Evolutionary conservation across 2,797 vertebrate species (phyloP), one percentile per base, ranked within the genome.

Genomic region (Acipenser oxyrinchus): DNA sequence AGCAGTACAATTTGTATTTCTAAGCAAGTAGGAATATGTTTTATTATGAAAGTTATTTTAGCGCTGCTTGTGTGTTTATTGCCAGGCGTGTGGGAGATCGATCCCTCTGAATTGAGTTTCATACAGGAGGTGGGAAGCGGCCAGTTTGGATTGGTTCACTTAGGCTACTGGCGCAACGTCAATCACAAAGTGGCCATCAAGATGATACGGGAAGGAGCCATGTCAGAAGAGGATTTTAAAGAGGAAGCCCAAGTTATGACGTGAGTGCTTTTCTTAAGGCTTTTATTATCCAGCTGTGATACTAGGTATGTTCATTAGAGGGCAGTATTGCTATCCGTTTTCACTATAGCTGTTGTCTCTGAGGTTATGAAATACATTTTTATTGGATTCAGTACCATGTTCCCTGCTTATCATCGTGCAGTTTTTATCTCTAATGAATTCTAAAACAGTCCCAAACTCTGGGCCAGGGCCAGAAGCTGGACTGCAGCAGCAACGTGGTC

Each of bases 161-260:
- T 94, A 1, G 96, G 95, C 13, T 86, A 68, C 59, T 92, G 92
- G 92, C 79, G 87, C 12, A 58, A 62, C 66, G 85, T 78, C 67
- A 88, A 82, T 12, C 86, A 64, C 15, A 93, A 88, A 76, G 96
- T 99, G 62, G 97, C 97, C 0, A 92, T 99, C 77, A 99, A 99
- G 86, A 97, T 92, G 76, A 84, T 96, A 48, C 88, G 84, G 69
- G 90, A 95, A 69, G 92, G 90, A 58, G 92, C 92, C 11, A 99
- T 99, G 96, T 94, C 96, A 0, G 93, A 98, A 61, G 96, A 98
- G 6, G 96, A 99, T 13, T 98, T 99, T 77, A 86, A 92, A 8
- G 95, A 98, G 75, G 97, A 99, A 76, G 96, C 96, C 0, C 87
- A 84, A 76, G 76, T 96, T 75, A 92, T 98, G 93, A 99, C 91